Percentiles rank a stretch among this genome's conserved stretches.
phyloP scores from a whole-genome alignment of 2,888 invertebrate genomes.

The Pristionchus japonicus region DNA sequence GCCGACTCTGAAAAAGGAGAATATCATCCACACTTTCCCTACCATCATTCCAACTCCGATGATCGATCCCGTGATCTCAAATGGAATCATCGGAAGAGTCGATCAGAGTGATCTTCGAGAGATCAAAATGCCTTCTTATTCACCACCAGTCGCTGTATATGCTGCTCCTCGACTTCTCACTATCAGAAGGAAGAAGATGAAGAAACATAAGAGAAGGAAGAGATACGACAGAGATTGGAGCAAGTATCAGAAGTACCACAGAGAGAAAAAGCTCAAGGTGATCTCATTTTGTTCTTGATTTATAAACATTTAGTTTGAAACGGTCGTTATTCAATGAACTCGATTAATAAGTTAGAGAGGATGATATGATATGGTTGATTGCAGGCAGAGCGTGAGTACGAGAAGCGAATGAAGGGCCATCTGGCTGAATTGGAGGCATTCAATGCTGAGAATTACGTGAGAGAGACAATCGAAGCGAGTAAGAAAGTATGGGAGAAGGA shows the following conservation, averaged over 20 bases:
- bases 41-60: conserved; percentile 57
- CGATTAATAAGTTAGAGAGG: not conserved
- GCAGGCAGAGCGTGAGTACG: conserved; percentile 69
- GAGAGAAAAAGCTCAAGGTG: conserved; percentile 69
- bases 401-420: conserved; percentile 67
- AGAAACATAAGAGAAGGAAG: conserved; percentile 71
- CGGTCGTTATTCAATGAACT: not conserved
- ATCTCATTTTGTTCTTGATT: too few relatives aligned
- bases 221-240: conserved; percentile 69
- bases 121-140: conserved; percentile 49
- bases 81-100: conserved; percentile 34
- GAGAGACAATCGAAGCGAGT: conserved; percentile 61
- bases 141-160: conserved; percentile 52
- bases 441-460: conserved; percentile 70
- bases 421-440: conserved; percentile 67
- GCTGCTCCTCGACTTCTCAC: conserved; percentile 64
- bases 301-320: not conserved
- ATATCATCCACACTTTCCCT: conserved; percentile 63
- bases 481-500: conserved; percentile 64
- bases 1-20: not conserved
- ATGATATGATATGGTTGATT: not conserved
- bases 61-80: conserved; percentile 52
- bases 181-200: conserved; percentile 73
- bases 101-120: not conserved
- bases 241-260: conserved; percentile 71